Base-by-base conservation (phyloP, 2,113 vertebrate species). In the Oriolus oriolus region DNA sequence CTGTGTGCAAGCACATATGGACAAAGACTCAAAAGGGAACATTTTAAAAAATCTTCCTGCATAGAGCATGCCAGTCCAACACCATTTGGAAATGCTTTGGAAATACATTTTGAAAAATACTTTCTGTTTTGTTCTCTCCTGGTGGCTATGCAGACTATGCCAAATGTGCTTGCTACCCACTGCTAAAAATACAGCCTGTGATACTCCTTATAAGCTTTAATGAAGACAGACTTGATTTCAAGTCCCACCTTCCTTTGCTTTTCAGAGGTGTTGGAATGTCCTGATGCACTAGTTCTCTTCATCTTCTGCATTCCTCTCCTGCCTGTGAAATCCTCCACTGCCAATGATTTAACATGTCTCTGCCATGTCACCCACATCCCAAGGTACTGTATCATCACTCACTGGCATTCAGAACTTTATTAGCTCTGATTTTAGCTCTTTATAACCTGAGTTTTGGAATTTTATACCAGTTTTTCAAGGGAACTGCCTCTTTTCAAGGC, bases 401-500 rank as follows among this genome's bases (percentile, higher is more conserved):
- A 54, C 45, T 91, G 83, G 37, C 57, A 95, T 90, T 69, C 71
- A 44, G 56, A 49, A 47, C 60, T 89, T 92, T 42, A 71, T 78
- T 24, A 68, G 47, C 42, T 94, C 92, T 80, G 70, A 86, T 82
- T 68, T 47, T 70, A 84, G 56, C 28, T 60, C 39, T 90, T 86
- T 88, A 57, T 78, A 81, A 80, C n/a, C 82, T 59, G 78, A 65
- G 19, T 68, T 93, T 61, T 66, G 85, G 75, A 78, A 80, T 63
- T 92, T 73, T 52, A 45, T 81, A 49, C 35, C 56, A 56, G 41
- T 57, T 96, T 94, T 94, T 86, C 80, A 66, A 70, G 44, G 60
- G 39, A 92, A 89, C 73, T 77, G 56, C 60, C 44, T 88, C 47
- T 96, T 97, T 97, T 92, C 83, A 91, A 95, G 73, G 86, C 52